Conservation (phyloP, 2,797 vertebrate species). For the Meda fulgida region DNA sequence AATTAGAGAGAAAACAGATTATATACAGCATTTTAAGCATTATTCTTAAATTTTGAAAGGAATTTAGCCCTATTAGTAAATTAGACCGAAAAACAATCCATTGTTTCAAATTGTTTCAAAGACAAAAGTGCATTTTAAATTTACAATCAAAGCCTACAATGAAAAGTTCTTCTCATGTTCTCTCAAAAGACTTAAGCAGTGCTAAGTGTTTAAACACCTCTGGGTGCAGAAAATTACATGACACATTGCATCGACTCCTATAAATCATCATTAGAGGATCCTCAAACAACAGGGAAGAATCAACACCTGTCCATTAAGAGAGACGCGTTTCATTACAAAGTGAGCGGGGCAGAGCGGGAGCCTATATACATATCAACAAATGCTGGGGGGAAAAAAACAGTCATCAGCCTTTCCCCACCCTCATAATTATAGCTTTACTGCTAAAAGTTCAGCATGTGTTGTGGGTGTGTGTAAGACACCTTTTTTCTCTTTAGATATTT, state of each 20-base stretch:
- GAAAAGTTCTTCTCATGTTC: neutral
- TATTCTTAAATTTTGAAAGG: neutral
- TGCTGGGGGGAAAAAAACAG: constrained; percentile 16
- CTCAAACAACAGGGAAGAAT: constrained; percentile 2
- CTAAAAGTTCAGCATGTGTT: neutral
- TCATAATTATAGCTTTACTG: constrained; percentile 42
- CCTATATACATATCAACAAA: constrained; percentile 26
- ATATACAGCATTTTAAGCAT: constrained; percentile 6
- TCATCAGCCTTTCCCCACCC: constrained; percentile 32
- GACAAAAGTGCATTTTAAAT: neutral
- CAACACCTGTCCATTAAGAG: constrained; percentile 44
- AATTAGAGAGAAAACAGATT: constrained; percentile 43
- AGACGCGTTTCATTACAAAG: constrained; percentile 17
- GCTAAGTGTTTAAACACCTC: neutral
- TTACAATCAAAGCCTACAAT: neutral
- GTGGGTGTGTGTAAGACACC: neutral
- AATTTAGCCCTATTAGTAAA: neutral
- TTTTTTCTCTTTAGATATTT: neutral
- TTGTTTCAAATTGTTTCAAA: neutral
- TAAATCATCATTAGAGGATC: constrained; percentile 31
- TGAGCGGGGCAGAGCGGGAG: neutral
- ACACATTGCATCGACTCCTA: neutral
- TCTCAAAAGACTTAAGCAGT: neutral
- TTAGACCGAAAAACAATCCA: neutral
- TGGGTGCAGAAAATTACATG: constrained; percentile 28